phyloP scores from a whole-genome alignment of 2,888 invertebrate species.

The Agriopis marginaria region DNA sequence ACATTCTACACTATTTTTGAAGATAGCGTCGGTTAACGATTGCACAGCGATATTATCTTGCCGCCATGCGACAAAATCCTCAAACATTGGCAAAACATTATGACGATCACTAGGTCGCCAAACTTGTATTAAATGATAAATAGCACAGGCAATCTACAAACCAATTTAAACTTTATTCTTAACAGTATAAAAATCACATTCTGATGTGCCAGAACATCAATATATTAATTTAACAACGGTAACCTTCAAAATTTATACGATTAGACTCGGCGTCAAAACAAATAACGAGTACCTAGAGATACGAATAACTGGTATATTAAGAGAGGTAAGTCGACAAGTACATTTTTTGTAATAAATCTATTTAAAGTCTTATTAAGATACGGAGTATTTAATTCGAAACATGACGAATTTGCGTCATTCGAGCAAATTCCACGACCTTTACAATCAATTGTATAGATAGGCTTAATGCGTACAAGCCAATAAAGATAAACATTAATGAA shows the following conservation, averaged over 20 bases:
- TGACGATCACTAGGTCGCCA: slow-evolving; percentile 62
- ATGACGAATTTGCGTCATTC: slow-evolving; percentile 27
- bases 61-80: slow-evolving; percentile 39
- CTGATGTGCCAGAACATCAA: slow-evolving; percentile 16
- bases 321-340: slow-evolving; percentile 21
- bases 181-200: slow-evolving; percentile 41
- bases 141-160: slow-evolving; percentile 41
- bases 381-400: slow-evolving; percentile 15
- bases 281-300: slow-evolving; percentile 42
- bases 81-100: slow-evolving; percentile 47
- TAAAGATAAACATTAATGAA: not conserved
- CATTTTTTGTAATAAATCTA: slow-evolving; percentile 24
- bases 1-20: not conserved
- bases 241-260: slow-evolving; percentile 63
- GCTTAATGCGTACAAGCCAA: not conserved
- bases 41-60: slow-evolving; percentile 29
- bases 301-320: slow-evolving; percentile 21
- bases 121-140: slow-evolving; percentile 66
- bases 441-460: slow-evolving; percentile 16
- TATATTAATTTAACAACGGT: slow-evolving; percentile 38
- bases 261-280: slow-evolving; percentile 57
- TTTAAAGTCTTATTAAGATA: slow-evolving; percentile 20
- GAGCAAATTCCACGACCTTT: slow-evolving; percentile 25
- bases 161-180: slow-evolving; percentile 44
- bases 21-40: not conserved